Evolutionary conservation across 2,797 vertebrate species (phyloP).

Genomic region (Crenichthys baileyi): DNA sequence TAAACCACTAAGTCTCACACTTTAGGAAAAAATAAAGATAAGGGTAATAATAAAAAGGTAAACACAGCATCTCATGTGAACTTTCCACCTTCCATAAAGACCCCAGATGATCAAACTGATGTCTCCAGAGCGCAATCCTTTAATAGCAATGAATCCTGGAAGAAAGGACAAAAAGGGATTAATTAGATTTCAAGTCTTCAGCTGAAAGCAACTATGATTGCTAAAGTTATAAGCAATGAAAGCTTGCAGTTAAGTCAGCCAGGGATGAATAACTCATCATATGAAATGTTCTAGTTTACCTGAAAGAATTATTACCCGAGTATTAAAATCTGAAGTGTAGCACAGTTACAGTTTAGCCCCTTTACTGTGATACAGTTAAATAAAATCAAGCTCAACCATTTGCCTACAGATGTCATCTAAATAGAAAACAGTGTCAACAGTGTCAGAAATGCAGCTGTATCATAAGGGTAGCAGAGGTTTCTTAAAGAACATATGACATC

Average conservation of each 20-base stretch:
- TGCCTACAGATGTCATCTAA: no score
- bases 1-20: constrained; percentile 1
- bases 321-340: not conserved
- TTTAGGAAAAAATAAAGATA: not conserved
- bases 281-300: not conserved
- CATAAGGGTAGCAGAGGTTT: not conserved
- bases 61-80: constrained; percentile 26
- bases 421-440: not conserved
- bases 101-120: constrained; percentile 3
- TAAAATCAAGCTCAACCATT: not conserved
- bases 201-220: not conserved
- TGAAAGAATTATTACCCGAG: constrained; percentile 21
- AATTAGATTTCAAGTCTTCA: not conserved
- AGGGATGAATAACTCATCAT: not conserved
- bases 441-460: not conserved
- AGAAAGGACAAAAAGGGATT: constrained; percentile 19
- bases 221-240: not conserved
- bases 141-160: constrained; percentile 48
- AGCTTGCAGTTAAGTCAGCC: not conserved
- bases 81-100: constrained; percentile 1
- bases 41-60: constrained; percentile 6
- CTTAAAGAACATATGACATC: not conserved
- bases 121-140: constrained; percentile 41
- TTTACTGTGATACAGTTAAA: not conserved
- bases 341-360: not conserved